Evolutionary conservation across 2,113 vertebrate genomes (phyloP).

Genomic region (Microtus pennsylvanicus): DNA sequence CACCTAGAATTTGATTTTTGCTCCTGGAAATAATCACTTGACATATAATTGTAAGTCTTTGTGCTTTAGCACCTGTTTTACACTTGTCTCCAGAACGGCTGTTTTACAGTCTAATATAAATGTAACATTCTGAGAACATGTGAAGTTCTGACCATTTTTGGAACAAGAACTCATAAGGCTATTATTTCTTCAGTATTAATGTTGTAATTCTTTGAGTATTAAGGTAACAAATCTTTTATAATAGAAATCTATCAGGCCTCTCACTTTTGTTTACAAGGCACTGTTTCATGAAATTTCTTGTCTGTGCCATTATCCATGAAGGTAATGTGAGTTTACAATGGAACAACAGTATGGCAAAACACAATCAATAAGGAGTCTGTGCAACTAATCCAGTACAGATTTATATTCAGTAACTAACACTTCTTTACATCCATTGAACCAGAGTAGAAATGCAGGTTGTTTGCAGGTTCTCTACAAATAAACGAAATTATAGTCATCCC

Average conservation of each 20-base stretch:
- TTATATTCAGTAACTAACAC: slow-evolving; percentile 4
- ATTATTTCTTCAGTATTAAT: slow-evolving; percentile 62
- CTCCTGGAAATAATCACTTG: slow-evolving; percentile 46
- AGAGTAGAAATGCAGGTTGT: not conserved
- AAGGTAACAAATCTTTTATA: slow-evolving; percentile 43
- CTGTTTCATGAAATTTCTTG: slow-evolving; percentile 51
- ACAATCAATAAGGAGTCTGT: not conserved
- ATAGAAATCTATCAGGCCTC: slow-evolving; percentile 28
- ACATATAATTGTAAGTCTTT: slow-evolving; percentile 33
- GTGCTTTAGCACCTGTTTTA: slow-evolving; percentile 55
- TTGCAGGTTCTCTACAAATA: not conserved
- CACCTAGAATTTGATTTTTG: slow-evolving; percentile 62
- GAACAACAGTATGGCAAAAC: not conserved
- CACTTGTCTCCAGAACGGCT: slow-evolving; percentile 25
- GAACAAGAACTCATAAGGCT: not conserved
- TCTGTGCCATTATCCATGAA: not conserved
- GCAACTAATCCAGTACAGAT: not conserved
- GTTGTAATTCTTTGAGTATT: slow-evolving; percentile 27
- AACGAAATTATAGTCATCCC: not conserved
- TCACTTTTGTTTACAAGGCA: slow-evolving; percentile 48
- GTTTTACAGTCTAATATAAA: slow-evolving; percentile 69
- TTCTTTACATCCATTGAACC: not conserved
- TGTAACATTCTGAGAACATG: slow-evolving; percentile 47
- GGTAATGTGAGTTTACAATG: slow-evolving; percentile 28
- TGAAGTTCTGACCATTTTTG: not conserved